Evolutionary conservation across 2,888 invertebrate species (phyloP), one percentile per base, ranked within the genome.

Genomic region (Stenchaetothrips biformis): DNA sequence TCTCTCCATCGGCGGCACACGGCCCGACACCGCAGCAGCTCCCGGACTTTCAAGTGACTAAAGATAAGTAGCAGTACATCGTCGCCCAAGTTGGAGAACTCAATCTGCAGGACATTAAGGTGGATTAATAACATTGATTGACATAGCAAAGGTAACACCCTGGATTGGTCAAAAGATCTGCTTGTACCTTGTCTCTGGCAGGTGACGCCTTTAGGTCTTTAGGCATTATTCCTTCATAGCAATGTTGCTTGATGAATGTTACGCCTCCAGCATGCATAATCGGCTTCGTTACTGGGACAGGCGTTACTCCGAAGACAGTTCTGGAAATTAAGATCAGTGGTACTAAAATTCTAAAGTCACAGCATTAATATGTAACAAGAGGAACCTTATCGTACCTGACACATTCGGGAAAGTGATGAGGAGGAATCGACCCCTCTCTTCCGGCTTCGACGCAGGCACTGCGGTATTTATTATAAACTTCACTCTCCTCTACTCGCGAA

Each of bases 391-490:
- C 85, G 86, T 87, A 95, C 95, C 94, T 92, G 82, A 97, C 95
- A 84, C 95, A 93, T 84, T 95, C 90, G 0, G 96, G 94, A 87
- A 98, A 96, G 87, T 96, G 95, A 80, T 92, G 88, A 0, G 95
- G 94, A 48, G 95, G 93, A 16, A 97, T 93, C 80, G 95, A 92
- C 9, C 96, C 95, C 85, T 94, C 91, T 83, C 96, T 89, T 7
- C 93, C 93, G 62, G 94, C 92, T 86, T 95, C 95, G 83, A 93
- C 92, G 87, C 96, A 96, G 83, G 94, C 94, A 62, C 93, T 92
- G 49, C 96, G 89, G 88, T 97, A 98, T 86, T 95, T 95, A 79
- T 95, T 93, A 88, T 97, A 98, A 81, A 98, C 87, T 84, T 97
- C 97, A 82, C 93, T 93, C 82, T 97, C 95, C 84, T 97, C 95